Evolutionary conservation across 2,888 invertebrate genomes (phyloP).

Genomic region (Drosophila pegasa): DNA sequence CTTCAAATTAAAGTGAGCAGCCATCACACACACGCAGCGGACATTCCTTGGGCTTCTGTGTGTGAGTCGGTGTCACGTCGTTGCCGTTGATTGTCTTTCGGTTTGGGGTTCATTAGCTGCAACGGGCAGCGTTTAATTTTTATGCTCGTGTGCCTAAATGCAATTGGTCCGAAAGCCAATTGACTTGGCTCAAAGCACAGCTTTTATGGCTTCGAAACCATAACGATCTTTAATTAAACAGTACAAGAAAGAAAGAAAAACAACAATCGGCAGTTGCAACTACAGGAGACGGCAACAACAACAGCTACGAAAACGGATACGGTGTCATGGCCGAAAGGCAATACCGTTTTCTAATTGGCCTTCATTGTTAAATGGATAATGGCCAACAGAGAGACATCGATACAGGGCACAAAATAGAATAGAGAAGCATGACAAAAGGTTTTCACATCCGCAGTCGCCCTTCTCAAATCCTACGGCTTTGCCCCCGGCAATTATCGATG

Average conservation of each 20-base stretch:
- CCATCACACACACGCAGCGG: constrained; percentile 11
- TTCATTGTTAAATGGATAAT: constrained; percentile 73
- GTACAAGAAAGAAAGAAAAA: not conserved
- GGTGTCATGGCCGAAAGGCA: constrained; percentile 36
- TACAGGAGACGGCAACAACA: constrained; percentile 5
- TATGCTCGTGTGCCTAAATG: constrained; percentile 72
- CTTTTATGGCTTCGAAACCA: constrained; percentile 72
- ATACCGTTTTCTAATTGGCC: constrained; percentile 70
- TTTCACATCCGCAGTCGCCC: constrained; percentile 13
- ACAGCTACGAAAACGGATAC: constrained; percentile 26
- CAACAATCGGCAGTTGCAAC: not conserved
- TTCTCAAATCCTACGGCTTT: constrained; percentile 1
- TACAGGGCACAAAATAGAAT: constrained; percentile 34
- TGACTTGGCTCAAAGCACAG: constrained; percentile 34
- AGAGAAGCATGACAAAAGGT: constrained; percentile 32
- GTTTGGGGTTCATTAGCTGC: constrained; percentile 71
- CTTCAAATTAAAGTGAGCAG: constrained; percentile 70
- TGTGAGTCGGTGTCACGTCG: constrained; percentile 58
- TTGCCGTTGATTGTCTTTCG: constrained; percentile 43
- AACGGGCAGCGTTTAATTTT: constrained; percentile 74
- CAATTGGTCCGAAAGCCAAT: constrained; percentile 52
- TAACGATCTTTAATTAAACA: constrained; percentile 75
- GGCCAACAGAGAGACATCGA: constrained; percentile 32
- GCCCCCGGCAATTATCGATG: constrained; percentile 34
- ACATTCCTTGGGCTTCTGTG: constrained; percentile 24